Conservation (phyloP, 2,113 vertebrate species). For the Sinocyclocheilus grahami region DNA sequence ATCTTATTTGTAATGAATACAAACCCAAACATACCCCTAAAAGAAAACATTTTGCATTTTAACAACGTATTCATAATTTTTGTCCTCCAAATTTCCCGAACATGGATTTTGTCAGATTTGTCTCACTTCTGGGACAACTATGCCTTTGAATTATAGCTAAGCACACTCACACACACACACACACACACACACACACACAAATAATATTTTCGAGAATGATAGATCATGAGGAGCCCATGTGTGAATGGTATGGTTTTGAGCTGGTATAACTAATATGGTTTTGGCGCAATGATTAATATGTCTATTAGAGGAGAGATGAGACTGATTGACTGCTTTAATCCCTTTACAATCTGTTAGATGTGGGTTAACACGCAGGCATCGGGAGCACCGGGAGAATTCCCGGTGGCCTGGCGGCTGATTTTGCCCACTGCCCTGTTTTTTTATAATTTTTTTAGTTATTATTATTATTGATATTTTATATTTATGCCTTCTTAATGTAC, state of each 20-base stretch:
- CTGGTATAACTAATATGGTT: constrained; percentile 19
- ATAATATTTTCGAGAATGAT: not conserved
- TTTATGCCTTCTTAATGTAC: no score
- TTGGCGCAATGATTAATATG: constrained; percentile 29
- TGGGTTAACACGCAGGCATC: not conserved
- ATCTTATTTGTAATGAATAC: no score
- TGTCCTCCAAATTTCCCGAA: not conserved
- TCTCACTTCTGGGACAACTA: not conserved
- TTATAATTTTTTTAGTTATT: no score
- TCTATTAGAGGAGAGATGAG: constrained; percentile 35
- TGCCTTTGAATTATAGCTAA: not conserved
- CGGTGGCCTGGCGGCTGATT: no score
- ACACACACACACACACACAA: not conserved
- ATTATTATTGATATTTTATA: no score
- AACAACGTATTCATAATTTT: no score
- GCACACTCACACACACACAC: not conserved
- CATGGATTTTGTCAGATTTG: not conserved
- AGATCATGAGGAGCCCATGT: not conserved
- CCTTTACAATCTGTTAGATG: constrained; percentile 22
- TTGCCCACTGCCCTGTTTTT: no score
- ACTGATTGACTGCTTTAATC: constrained; percentile 25
- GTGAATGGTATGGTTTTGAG: not conserved
- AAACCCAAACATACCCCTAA: no score
- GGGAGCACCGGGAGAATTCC: no score
- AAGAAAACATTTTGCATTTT: no score